A percentile compares a stretch with the other conserved stretches of the same genome.
Conservation (phyloP, 1,140 invertebrate species). For the Glossosoma conforme region DNA sequence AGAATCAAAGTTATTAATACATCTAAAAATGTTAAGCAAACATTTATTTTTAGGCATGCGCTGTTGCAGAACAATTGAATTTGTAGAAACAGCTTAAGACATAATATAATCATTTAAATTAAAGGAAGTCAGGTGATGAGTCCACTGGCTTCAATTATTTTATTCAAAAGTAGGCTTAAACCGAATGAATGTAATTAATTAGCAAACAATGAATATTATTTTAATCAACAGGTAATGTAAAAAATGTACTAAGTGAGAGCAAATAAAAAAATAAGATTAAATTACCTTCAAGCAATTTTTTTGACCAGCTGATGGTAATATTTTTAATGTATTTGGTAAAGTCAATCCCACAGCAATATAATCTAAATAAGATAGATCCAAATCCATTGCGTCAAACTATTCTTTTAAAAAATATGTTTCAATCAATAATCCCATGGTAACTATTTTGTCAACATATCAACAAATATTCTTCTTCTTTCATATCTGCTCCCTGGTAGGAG, state of each 20-base stretch:
- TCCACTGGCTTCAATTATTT: too few species aligned
- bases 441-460: constrained; percentile 5
- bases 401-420: background rate
- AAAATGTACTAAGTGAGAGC: too few species aligned
- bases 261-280: too few species aligned
- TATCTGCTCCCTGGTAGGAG: too few species aligned
- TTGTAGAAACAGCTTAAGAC: background rate
- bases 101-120: background rate
- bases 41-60: too few species aligned
- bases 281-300: constrained; percentile 24
- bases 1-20: background rate
- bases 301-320: constrained; percentile 13
- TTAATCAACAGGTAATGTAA: too few species aligned
- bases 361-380: constrained; percentile 24
- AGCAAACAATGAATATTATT: too few species aligned
- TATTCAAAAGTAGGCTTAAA: too few species aligned
- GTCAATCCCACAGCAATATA: constrained; percentile 25
- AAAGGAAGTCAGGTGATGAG: too few species aligned
- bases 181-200: too few species aligned
- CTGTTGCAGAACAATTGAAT: too few species aligned
- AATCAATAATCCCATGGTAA: constrained; percentile 22
- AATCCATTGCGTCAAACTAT: constrained; percentile 19
- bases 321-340: constrained; percentile 25
- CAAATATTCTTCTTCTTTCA: too few species aligned
- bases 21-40: background rate